Evolutionary conservation across 2,113 vertebrate species (phyloP), one percentile per base, ranked within the genome.

Genomic region (Pygoscelis antarcticus): DNA sequence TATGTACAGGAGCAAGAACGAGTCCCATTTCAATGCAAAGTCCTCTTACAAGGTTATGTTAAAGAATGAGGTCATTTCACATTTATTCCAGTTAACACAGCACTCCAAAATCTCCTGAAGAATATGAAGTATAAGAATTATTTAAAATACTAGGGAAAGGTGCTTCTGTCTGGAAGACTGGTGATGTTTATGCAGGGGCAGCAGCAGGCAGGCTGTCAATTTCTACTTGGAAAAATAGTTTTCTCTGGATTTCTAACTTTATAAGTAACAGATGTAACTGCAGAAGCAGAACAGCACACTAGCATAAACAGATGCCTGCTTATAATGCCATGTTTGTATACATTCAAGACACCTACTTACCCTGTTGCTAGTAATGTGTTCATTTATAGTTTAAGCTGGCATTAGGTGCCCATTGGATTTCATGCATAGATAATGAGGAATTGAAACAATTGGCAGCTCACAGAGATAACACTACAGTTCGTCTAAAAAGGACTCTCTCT

Each of bases 21-120:
- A 76, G 10, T 69, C 69, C 61, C 16, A 68, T 83, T 92, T 94
- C 71, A 95, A 60, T 66, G 92, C 62, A 58, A 95, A 91, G 30
- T 52, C 65, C 62, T 93, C 70, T 70, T 47, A 18, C 95, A 97
- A 96, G 91, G 91, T 95, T 96, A 85, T 34, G 26, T 42, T 87
- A 91, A 93, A 95, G 84, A 91, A 91, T 69, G 54, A 93, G 77
- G 70, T 96, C 38, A 61, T 90, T 80, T 83, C 84, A 89, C 81
- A 72, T 82, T 96, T 93, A 90, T 85, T 83, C 36, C 16, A 32
- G 46, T 74, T 85, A 93, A 64, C 27, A 61, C 11, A 89, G 70
- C 19, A 38, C 66, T 94, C 49, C 49, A 76, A 89, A 87, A 91
- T 3, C 36, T 97, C 58, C 61, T 46, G 40, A 77, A 89, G 74